Conservation (phyloP, 2,113 vertebrate genomes). For the Ceratotherium simum region DNA sequence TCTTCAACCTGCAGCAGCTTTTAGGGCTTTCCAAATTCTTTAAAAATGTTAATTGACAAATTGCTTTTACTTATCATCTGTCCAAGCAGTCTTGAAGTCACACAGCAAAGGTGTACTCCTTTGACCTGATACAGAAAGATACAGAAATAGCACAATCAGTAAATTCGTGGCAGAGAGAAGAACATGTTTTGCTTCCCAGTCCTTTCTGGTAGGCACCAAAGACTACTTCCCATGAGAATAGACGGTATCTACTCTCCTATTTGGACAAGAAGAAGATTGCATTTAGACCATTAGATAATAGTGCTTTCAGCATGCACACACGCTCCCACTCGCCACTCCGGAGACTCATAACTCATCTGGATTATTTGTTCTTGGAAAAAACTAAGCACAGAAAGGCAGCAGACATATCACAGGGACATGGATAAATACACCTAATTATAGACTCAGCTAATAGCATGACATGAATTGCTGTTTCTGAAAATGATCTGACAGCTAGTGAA, state of each 20-base stretch:
- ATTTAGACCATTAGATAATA: background rate
- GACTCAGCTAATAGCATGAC: slow-evolving; percentile 64
- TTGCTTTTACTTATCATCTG: background rate
- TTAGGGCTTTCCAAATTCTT: background rate
- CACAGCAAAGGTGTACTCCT: background rate
- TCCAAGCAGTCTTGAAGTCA: background rate
- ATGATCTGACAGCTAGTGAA: slow-evolving; percentile 62
- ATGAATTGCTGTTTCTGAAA: slow-evolving; percentile 76
- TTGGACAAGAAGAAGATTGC: background rate
- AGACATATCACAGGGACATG: slow-evolving; percentile 51
- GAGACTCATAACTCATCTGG: slow-evolving; percentile 37
- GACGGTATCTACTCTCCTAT: background rate
- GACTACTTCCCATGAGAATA: background rate
- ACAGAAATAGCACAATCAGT: background rate
- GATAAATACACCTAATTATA: slow-evolving; percentile 78
- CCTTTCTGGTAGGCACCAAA: background rate
- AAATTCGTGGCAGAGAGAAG: background rate
- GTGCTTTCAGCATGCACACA: background rate
- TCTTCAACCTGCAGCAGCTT: background rate
- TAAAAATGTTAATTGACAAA: background rate
- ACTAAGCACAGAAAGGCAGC: slow-evolving; percentile 16
- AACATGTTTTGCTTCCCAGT: background rate
- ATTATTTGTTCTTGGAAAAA: slow-evolving; percentile 69
- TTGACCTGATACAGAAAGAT: background rate
- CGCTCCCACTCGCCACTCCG: background rate